Evolutionary conservation across 2,113 vertebrate species (phyloP), one percentile per base, ranked within the genome.

Genomic region (Daubentonia madagascariensis): DNA sequence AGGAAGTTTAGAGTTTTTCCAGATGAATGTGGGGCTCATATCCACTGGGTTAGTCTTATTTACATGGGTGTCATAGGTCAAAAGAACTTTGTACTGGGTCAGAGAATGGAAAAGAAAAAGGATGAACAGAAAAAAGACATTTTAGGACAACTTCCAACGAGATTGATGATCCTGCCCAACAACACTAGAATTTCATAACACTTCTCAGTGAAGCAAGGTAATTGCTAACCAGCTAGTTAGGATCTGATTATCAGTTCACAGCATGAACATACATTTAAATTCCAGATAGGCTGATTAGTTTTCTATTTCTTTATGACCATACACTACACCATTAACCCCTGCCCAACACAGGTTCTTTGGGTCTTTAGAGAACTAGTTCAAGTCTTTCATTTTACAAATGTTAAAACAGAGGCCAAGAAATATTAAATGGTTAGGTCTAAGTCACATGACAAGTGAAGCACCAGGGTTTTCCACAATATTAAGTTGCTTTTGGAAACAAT

Each of bases 1-100:
- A 45, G 99, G 99, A 80, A 99, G 99, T 20, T 8, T 97, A 3
- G 98, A 79, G 68, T 98, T 96, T 50, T 95, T 98, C 99, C 99
- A 99, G 13, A 61, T 37, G 97, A 99, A 99, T 25, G 94, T 48
- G 0, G 99, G 99, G 10, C 50, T 95, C 0, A 0, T 0, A 6
- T 98, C 92, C 0, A 18, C 2, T 0, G 37, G 0, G 0, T 0
- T 4, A 7, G 98, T 99, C 22, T 12, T 0, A 50, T 99, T 99
- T 67, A 3, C 52, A 0, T 98, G 98, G 0, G 99, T 99, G 97
- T 99, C 98, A 91, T 99, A 99, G 84, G 98, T 76, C 50, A 99
- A 94, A 94, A 99, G 99, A 37, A 68, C 68, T 94, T 97, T 83
- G 72, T 99, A 99, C 99, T 99, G 97, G 1, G 18, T 16, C 20